phyloP scores from a whole-genome alignment of 2,113 vertebrate genomes.

The Pipra filicauda region DNA sequence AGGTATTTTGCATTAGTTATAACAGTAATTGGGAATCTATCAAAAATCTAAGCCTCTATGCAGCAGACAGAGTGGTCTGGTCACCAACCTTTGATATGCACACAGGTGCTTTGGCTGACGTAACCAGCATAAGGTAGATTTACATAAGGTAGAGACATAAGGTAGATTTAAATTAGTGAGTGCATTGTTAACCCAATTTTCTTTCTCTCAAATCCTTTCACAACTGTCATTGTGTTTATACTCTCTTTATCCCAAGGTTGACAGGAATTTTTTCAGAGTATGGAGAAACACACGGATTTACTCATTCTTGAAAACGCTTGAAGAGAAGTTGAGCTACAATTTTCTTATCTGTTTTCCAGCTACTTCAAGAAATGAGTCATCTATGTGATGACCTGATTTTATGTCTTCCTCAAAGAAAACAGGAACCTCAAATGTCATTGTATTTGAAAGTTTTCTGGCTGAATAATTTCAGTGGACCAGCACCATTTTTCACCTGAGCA shows the following conservation, averaged over 20 bases:
- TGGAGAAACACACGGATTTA: background rate
- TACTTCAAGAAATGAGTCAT: background rate
- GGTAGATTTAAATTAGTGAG: background rate
- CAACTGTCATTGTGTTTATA: background rate
- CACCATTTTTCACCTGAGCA: background rate
- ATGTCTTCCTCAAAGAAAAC: background rate
- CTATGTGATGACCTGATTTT: background rate
- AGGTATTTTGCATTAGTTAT: background rate
- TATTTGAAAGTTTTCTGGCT: background rate
- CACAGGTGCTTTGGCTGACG: background rate
- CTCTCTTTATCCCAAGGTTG: background rate
- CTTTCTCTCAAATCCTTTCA: background rate
- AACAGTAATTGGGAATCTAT: background rate
- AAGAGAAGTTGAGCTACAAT: background rate
- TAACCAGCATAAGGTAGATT: background rate
- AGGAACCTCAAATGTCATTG: background rate
- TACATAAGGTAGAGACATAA: background rate
- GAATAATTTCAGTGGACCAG: background rate
- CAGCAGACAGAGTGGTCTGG: background rate
- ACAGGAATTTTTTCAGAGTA: background rate
- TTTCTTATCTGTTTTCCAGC: background rate
- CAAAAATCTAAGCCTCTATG: background rate
- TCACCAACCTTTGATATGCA: background rate
- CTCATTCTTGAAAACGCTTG: background rate
- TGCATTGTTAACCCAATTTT: background rate